A percentile compares a stretch with the other conserved stretches of the same genome.
Evolutionary conservation across 2,113 vertebrate species (phyloP).

Genomic region (Catharus fuscescens): DNA sequence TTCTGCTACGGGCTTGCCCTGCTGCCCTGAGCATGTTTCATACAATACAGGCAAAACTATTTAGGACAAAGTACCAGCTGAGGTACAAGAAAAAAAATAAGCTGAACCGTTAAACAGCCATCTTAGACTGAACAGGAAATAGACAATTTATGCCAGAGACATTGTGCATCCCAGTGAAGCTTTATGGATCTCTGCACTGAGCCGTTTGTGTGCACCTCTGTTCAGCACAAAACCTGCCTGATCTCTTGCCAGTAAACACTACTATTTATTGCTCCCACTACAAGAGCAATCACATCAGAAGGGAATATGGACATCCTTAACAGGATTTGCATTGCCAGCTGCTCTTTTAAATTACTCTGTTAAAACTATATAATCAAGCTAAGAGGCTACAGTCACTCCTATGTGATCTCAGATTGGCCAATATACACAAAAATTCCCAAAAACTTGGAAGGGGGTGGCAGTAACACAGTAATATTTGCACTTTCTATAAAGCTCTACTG

Average conservation of each 20-base stretch:
- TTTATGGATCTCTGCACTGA: neutral
- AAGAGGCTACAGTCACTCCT: neutral
- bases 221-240: neutral
- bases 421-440: neutral
- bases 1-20: neutral
- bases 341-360: neutral
- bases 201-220: neutral
- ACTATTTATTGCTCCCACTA: neutral
- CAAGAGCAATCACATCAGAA: neutral
- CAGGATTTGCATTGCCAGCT: neutral
- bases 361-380: neutral
- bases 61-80: neutral
- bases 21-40: neutral
- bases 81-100: neutral
- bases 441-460: neutral
- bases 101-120: neutral
- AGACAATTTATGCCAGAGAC: neutral
- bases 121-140: neutral
- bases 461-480: neutral
- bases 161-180: neutral
- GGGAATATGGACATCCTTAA: neutral
- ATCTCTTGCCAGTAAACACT: neutral
- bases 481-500: neutral
- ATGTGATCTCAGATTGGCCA: neutral
- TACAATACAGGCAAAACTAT: neutral